Conservation (phyloP, 2,888 invertebrate species). For the Lacanobia wlatinum region DNA sequence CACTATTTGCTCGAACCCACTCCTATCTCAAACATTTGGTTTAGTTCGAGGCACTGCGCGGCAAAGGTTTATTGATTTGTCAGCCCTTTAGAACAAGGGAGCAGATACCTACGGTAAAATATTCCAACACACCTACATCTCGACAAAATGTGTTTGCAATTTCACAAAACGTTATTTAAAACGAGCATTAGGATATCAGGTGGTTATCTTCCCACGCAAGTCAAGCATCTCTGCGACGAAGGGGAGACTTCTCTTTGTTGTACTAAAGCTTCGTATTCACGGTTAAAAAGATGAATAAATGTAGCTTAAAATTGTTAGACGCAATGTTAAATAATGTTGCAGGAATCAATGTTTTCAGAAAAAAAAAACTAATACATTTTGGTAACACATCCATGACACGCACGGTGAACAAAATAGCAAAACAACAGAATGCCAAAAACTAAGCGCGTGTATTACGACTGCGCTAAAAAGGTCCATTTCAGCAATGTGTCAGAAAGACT, state of each 20-base stretch:
- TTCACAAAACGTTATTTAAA: constrained; percentile 56
- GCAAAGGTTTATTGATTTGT: constrained; percentile 9
- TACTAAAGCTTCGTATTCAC: constrained; percentile 18
- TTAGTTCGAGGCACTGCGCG: neutral
- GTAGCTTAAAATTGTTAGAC: neutral
- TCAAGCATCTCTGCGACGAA: constrained; percentile 46
- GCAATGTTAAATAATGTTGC: neutral
- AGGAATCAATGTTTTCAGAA: neutral
- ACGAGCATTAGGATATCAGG: constrained; percentile 53
- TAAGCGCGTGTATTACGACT: no score
- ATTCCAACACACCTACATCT: constrained; percentile 21
- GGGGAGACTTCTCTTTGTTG: constrained; percentile 41
- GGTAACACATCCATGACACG: no score
- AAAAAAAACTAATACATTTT: no score
- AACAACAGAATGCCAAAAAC: no score
- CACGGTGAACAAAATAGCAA: no score
- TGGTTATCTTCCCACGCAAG: constrained; percentile 59
- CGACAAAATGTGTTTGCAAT: constrained; percentile 46
- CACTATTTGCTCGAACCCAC: neutral
- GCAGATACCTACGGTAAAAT: constrained; percentile 2
- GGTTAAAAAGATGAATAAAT: neutral
- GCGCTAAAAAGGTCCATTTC: no score
- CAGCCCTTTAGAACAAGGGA: constrained; percentile 15
- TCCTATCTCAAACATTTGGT: neutral
- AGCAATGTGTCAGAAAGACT: no score